A percentile compares a stretch with the other conserved stretches of the same genome.
phyloP scores from a whole-genome alignment of 2,888 invertebrate species.

The Augochlorella aurata region DNA sequence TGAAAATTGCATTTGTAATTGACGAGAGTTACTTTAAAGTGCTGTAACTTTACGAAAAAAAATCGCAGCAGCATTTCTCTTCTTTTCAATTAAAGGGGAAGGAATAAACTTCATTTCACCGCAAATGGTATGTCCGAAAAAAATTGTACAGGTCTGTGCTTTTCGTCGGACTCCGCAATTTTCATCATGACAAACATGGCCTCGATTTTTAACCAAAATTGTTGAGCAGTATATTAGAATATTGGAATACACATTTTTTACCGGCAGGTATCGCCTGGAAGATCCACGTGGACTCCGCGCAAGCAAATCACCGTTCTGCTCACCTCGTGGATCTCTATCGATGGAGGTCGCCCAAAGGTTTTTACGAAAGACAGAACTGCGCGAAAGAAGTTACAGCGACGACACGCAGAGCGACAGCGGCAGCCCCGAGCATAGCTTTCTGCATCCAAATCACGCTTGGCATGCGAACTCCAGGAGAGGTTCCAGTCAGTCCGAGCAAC shows the following conservation, averaged over 20 bases:
- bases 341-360: constrained; percentile 86
- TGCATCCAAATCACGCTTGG: constrained; percentile 95
- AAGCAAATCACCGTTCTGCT: constrained; percentile 89
- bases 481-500: constrained; percentile 94
- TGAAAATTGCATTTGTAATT: too few species aligned
- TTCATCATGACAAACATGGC: too few species aligned
- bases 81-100: too few species aligned
- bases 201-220: too few species aligned
- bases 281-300: constrained; percentile 88
- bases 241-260: not conserved
- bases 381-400: constrained; percentile 84
- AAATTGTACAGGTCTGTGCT: too few species aligned
- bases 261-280: constrained; percentile 88
- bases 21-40: too few species aligned
- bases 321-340: constrained; percentile 90
- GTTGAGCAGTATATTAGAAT: too few species aligned
- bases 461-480: constrained; percentile 89
- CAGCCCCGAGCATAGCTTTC: constrained; percentile 84
- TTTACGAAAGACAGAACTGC: constrained; percentile 88
- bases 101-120: too few species aligned
- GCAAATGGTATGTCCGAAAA: too few species aligned
- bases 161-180: too few species aligned
- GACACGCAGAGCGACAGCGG: constrained; percentile 81
- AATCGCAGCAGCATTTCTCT: too few species aligned
- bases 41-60: too few species aligned